Base-by-base conservation (phyloP, 2,113 vertebrate species). In the Bathybates hornii region DNA sequence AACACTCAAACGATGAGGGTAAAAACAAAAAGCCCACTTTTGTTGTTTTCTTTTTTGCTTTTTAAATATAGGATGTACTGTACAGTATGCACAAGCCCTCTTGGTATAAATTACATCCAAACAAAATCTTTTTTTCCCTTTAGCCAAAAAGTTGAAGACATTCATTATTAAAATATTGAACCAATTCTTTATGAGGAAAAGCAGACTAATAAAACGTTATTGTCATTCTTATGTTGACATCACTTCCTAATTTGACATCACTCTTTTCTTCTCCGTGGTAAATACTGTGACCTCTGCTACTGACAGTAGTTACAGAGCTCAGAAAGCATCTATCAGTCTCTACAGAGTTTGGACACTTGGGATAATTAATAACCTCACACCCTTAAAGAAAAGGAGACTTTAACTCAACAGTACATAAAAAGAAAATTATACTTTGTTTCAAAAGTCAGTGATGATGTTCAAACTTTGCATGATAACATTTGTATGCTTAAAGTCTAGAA, bases 161-260 rank as follows among this genome's bases (percentile, higher is more conserved):
- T 91, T 93, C 83, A 89, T 34, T 81, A 79, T n/a, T 88, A 85
- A 94, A 91, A 91, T 84, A 91, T 63, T 76, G 34, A 87, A 85
- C 82, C 59, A 24, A 32, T 85, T 38, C 43, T 84, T 36, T 50
- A 73, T 17, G 32, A 89, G 59, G 43, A 88, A 48, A 90, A 87
- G 81, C 24, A 14, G 57, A 89, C 68, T 59, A 71, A 73, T 38
- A 86, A 53, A 79, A 85, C 2, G 9, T 87, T 87, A 83, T 24
- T 29, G 24, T 54, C 54, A 45, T 63, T 83, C 29, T 81, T 36
- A 53, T 59, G 32, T 24, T 94, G 92, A 94, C 90, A 94, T 93
- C 88, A 87, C 86, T 86, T 81, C 24, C 87, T 91, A 83, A 48
- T 90, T 86, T 92, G 92, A 95, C 93, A 94, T 93, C 90, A 89